phyloP scores from a whole-genome alignment of 1,140 invertebrate species.

The Zeugodacus cucurbitae region DNA sequence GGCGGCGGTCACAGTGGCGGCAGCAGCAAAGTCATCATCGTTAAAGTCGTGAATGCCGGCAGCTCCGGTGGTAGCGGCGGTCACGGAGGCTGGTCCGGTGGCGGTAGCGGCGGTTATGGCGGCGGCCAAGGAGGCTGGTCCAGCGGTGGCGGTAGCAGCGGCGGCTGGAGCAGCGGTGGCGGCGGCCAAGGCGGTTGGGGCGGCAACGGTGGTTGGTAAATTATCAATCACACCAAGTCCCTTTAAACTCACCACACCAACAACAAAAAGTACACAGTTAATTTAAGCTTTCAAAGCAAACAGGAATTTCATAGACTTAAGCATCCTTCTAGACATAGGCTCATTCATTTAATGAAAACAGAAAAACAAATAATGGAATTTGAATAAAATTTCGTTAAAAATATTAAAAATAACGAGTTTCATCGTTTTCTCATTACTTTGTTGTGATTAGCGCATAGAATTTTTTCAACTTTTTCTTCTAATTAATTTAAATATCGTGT shows the following conservation, averaged over 20 bases:
- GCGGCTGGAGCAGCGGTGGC: slow-evolving; percentile 43
- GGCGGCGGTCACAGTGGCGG: slow-evolving; percentile 41
- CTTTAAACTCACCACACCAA: neutral
- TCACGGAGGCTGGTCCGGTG: neutral
- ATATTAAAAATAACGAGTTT: neutral
- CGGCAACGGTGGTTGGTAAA: slow-evolving; percentile 42
- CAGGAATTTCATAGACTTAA: neutral
- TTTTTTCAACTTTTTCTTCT: neutral
- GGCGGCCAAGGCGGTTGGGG: slow-evolving; percentile 45
- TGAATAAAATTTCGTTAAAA: neutral
- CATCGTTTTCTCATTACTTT: neutral
- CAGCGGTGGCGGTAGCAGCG: slow-evolving; percentile 43
- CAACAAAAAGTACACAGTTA: neutral
- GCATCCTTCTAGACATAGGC: neutral
- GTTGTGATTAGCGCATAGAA: neutral
- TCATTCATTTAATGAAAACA: neutral
- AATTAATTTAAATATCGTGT: neutral
- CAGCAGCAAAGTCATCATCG: no score
- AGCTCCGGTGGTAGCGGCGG: no score
- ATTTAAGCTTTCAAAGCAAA: neutral
- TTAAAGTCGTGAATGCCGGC: no score
- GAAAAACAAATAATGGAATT: neutral
- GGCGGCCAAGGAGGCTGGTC: no score
- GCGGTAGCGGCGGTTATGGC: slow-evolving; percentile 44
- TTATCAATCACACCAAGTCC: neutral